Evolutionary conservation across 2,888 invertebrate species (phyloP).

Genomic region (Aphrophora alni): DNA sequence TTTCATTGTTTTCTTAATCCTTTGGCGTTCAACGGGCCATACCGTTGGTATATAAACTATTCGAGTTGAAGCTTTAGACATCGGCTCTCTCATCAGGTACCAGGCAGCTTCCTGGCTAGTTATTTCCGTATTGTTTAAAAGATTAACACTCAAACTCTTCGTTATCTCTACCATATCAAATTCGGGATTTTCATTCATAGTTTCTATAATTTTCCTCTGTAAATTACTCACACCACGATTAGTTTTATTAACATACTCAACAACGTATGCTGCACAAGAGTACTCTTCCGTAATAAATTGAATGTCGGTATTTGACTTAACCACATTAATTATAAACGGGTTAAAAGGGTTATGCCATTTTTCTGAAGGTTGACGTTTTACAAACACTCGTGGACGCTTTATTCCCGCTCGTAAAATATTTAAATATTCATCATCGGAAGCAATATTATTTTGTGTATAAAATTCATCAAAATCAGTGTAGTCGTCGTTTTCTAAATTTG

Average conservation of each 20-base stretch:
- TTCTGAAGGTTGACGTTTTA: not conserved
- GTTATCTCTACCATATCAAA: constrained; percentile 53
- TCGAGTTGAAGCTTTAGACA: constrained; percentile 53
- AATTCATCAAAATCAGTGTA: not conserved
- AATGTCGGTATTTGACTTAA: constrained; percentile 50
- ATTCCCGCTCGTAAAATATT: constrained; percentile 35
- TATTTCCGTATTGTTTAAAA: constrained; percentile 55
- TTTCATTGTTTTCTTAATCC: constrained; percentile 49
- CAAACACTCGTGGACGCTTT: not conserved
- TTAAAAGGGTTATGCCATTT: constrained; percentile 21
- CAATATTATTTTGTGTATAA: constrained; percentile 6
- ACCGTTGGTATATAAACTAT: constrained; percentile 55
- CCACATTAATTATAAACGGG: constrained; percentile 27
- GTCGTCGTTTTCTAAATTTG: not conserved
- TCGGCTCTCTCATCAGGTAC: constrained; percentile 57
- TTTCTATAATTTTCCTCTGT: constrained; percentile 38
- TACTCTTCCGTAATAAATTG: constrained; percentile 54
- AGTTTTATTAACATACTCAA: constrained; percentile 53
- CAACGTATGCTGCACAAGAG: constrained; percentile 57
- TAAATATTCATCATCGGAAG: constrained; percentile 22
- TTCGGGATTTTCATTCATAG: constrained; percentile 54
- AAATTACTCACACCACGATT: constrained; percentile 34
- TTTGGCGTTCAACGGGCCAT: constrained; percentile 36
- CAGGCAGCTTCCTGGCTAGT: constrained; percentile 58
- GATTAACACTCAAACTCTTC: constrained; percentile 52